Percentiles rank a stretch among this genome's conserved stretches.
Conservation (phyloP, 2,797 vertebrate genomes). For the Lateolabrax maculatus region DNA sequence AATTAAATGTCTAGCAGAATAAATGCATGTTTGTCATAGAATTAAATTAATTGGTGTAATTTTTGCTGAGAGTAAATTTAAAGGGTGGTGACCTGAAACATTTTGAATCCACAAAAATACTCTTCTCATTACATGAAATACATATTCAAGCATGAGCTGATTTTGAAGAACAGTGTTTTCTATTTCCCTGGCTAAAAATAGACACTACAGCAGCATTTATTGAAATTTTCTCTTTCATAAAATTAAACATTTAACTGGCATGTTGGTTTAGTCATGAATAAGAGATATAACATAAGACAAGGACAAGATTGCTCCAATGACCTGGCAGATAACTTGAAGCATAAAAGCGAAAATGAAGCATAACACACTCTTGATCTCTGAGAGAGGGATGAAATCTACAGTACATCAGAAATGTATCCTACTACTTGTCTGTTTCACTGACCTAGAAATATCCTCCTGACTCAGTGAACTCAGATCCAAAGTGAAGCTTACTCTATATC, state of each 20-base stretch:
- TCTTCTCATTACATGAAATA: background rate
- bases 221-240: conserved; percentile 36
- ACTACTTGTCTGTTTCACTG: conserved; percentile 64
- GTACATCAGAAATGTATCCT: conserved; percentile 42
- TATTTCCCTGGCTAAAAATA: conserved; percentile 57
- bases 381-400: conserved; percentile 24
- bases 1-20: background rate
- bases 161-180: conserved; percentile 8
- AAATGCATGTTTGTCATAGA: background rate
- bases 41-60: background rate
- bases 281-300: conserved; percentile 51
- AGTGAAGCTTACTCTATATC: conserved; percentile 64
- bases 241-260: conserved; percentile 67
- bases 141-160: background rate
- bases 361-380: conserved; percentile 3
- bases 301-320: conserved; percentile 34
- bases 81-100: background rate
- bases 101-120: background rate
- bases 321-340: conserved; percentile 36
- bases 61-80: background rate
- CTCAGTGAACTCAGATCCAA: conserved; percentile 57
- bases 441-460: conserved; percentile 71
- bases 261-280: conserved; percentile 60
- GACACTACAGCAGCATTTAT: no score
- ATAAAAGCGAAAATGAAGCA: conserved; percentile 54